A percentile compares a stretch with the other conserved stretches of the same genome.
Evolutionary conservation across 2,113 vertebrate species (phyloP).

Genomic region (Siniperca chuatsi): DNA sequence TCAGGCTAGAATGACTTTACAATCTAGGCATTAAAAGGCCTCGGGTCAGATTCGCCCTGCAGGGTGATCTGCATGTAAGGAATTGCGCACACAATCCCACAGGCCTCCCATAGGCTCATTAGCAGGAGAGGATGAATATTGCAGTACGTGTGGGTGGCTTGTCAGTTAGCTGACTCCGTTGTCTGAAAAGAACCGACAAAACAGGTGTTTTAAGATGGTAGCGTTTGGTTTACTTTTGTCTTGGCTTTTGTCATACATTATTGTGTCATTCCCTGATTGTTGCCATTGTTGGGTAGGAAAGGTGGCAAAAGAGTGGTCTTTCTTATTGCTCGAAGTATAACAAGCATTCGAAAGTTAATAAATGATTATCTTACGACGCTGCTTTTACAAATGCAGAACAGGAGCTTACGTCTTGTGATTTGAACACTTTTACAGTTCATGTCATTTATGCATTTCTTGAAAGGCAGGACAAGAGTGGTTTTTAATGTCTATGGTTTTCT

Average conservation of each 20-base stretch:
- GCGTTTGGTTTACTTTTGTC: neutral
- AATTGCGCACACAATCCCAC: neutral
- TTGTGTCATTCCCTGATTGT: neutral
- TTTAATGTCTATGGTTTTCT: neutral
- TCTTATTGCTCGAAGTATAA: neutral
- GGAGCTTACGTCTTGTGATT: conserved; percentile 17
- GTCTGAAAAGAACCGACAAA: neutral
- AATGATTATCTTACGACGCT: neutral
- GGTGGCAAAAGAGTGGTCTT: neutral
- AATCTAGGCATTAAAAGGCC: neutral
- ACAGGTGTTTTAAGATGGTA: neutral
- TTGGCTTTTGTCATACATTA: neutral
- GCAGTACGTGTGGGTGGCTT: neutral
- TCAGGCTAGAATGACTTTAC: neutral
- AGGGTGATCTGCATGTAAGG: conserved; percentile 2
- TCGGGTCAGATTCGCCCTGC: neutral
- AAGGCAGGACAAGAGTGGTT: neutral
- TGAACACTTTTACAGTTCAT: conserved; percentile 1
- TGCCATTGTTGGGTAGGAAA: neutral
- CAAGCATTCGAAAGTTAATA: neutral
- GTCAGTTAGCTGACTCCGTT: neutral
- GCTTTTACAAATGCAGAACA: neutral
- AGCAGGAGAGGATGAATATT: conserved; percentile 11
- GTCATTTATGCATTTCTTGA: neutral
- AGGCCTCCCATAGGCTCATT: neutral